phyloP scores from a whole-genome alignment of 2,888 invertebrate genomes.

The Hemistola chrysoprasaria region DNA sequence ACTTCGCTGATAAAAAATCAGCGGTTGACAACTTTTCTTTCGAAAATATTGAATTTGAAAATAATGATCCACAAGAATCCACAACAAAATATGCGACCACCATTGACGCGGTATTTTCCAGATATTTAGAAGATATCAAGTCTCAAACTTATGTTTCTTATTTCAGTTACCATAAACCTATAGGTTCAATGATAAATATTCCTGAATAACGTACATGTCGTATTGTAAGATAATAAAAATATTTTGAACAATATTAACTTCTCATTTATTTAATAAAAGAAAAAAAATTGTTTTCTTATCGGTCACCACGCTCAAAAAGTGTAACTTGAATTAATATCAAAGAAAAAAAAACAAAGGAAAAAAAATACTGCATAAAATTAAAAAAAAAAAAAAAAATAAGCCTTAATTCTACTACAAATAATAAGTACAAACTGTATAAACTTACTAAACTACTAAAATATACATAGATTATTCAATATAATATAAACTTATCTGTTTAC shows the following conservation, averaged over 20 bases:
- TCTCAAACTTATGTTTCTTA: constrained; percentile 25
- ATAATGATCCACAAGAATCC: too few species aligned
- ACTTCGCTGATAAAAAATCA: constrained; percentile 29
- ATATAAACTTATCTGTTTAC: too few species aligned
- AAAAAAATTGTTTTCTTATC: constrained; percentile 2
- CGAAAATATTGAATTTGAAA: constrained; percentile 28
- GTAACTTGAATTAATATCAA: too few species aligned
- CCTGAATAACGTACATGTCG: constrained; percentile 9
- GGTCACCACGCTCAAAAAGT: too few species aligned
- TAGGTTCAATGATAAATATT: constrained; percentile 12
- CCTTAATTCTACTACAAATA: too few species aligned
- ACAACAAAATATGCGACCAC: constrained; percentile 28
- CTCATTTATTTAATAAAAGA: neutral
- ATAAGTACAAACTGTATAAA: too few species aligned
- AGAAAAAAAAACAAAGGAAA: too few species aligned
- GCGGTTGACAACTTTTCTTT: constrained; percentile 28
- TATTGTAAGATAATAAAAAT: constrained; percentile 10
- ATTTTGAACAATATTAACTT: constrained; percentile 5
- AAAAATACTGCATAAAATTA: too few species aligned
- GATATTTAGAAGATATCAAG: constrained; percentile 18
- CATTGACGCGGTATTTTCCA: too few species aligned
- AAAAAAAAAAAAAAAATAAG: too few species aligned
- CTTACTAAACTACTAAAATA: too few species aligned
- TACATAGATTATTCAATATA: too few species aligned
- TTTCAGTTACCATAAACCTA: constrained; percentile 7